Conservation (phyloP, 2,113 vertebrate species). For the Hypanus sabinus region DNA sequence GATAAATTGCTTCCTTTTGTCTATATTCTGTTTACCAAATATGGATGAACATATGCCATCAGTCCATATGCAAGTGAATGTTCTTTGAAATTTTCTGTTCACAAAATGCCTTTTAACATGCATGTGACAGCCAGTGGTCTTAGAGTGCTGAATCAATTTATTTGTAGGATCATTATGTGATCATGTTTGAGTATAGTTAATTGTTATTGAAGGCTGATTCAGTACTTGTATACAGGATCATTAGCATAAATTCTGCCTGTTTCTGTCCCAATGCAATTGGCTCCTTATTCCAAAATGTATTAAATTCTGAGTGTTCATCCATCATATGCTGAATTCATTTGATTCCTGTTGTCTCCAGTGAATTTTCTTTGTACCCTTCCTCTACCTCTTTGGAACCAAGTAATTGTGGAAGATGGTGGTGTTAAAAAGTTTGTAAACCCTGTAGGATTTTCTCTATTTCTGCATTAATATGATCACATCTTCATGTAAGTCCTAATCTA, state of each 20-base stretch:
- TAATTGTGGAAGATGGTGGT: background rate
- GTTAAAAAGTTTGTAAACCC: too few species aligned
- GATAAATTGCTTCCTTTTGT: background rate
- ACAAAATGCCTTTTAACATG: background rate
- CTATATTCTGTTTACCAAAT: background rate
- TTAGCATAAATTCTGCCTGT: background rate
- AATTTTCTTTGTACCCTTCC: too few species aligned
- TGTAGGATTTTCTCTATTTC: too few species aligned
- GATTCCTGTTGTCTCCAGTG: background rate
- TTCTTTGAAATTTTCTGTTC: background rate
- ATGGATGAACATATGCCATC: background rate
- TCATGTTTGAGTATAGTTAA: background rate
- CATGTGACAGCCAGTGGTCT: constrained; percentile 4
- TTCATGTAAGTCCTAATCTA: too few species aligned
- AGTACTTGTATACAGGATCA: background rate
- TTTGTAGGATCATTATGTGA: too few species aligned
- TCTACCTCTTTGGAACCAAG: background rate
- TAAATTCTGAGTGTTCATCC: background rate
- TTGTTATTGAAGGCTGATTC: background rate
- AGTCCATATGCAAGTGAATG: background rate
- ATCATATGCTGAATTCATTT: background rate
- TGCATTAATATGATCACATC: too few species aligned
- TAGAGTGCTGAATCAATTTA: background rate
- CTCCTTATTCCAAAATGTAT: background rate
- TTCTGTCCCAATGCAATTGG: background rate